Conservation (phyloP, 23 tunicate species). For the Halocynthia aurantium region DNA sequence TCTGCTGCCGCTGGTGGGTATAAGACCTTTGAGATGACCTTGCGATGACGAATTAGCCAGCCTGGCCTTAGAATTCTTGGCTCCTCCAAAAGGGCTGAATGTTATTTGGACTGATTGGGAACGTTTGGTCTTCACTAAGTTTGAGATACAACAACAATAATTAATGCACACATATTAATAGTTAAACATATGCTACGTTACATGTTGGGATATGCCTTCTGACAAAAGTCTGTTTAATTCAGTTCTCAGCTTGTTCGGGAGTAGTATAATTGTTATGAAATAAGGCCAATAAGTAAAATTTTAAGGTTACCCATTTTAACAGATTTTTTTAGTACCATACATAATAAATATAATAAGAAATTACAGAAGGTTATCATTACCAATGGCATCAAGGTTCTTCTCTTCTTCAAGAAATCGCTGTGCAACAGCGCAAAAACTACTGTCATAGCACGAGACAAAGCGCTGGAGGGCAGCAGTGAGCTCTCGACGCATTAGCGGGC, state of each 20-base stretch:
- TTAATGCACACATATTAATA: no score
- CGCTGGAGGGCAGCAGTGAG: conserved; percentile 81
- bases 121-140: no score
- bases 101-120: not conserved
- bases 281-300: no score
- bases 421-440: conserved; percentile 79
- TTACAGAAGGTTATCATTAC: not conserved
- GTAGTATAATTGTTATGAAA: no score
- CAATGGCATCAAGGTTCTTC: conserved; percentile 8
- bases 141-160: no score
- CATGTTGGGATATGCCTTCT: no score
- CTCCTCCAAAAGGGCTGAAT: conserved; percentile 3
- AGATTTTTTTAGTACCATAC: no score
- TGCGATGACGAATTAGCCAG: conserved; percentile 10
- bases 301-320: no score
- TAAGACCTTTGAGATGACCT: not conserved
- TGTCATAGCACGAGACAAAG: conserved; percentile 70
- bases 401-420: conserved; percentile 75
- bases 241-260: no score
- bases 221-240: no score
- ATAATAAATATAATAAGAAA: no score
- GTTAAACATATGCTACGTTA: no score
- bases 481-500: conserved; percentile 69
- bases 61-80: not conserved
- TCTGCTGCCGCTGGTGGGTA: conserved; percentile 8